phyloP scores from a whole-genome alignment of 2,797 vertebrate species.

The Cyclopterus lumpus region DNA sequence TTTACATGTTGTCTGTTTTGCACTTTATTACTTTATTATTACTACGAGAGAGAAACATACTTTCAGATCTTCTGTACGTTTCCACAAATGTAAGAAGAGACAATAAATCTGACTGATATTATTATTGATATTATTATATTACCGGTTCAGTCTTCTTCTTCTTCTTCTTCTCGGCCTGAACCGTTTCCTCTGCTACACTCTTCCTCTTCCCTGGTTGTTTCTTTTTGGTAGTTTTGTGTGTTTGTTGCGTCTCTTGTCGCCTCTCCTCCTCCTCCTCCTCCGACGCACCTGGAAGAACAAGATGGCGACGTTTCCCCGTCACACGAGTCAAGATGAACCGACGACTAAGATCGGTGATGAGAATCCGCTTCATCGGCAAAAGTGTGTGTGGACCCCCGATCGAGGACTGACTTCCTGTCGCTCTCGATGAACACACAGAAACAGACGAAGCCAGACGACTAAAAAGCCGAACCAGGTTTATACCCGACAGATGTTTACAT shows the following conservation, averaged over 20 bases:
- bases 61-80: too few species aligned
- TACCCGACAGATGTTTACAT: neutral
- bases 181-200: slow-evolving; percentile 48
- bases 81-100: too few species aligned
- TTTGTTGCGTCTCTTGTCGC: too few species aligned
- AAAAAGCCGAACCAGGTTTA: too few species aligned
- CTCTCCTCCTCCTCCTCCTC: slow-evolving; percentile 62
- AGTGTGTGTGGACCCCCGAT: neutral
- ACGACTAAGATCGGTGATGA: neutral
- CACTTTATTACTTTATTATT: too few species aligned
- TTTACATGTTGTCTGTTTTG: too few species aligned
- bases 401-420: neutral
- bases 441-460: too few species aligned
- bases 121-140: neutral
- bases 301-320: neutral
- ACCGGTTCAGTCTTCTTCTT: slow-evolving; percentile 75
- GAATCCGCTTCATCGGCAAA: neutral
- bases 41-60: too few species aligned
- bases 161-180: slow-evolving; percentile 75
- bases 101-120: too few species aligned
- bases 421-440: too few species aligned
- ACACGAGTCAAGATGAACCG: neutral
- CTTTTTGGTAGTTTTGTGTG: slow-evolving; percentile 33
- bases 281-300: slow-evolving; percentile 51
- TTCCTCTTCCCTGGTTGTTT: slow-evolving; percentile 75